Base-by-base conservation (phyloP, 2,888 invertebrate genomes). In the Parnassius orleans region DNA sequence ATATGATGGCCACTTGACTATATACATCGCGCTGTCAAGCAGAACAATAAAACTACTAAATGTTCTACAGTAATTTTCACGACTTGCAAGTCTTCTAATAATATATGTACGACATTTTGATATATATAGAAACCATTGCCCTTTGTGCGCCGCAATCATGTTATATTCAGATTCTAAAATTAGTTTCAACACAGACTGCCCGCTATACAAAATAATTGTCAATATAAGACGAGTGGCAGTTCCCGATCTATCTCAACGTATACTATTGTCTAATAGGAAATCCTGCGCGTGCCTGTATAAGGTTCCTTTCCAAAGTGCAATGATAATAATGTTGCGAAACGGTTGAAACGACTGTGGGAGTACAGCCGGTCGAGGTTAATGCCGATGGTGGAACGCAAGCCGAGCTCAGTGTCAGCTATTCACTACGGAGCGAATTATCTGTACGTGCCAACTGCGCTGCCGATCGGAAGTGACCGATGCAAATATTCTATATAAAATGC, bases 321-420 rank as follows among this genome's bases (percentile, higher is more conserved):
- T 84, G 83, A 79, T 87, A 84, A 85, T 86, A 79, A 72, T 69
- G 72, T 89, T 88, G 80, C 81, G 82, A 86, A 86, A 87, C 76
- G 70, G 53, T 57, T 68, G 66, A 71, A 68, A 66, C 65, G 65
- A 66, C 69, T 72, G 76, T 79, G 73, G 79, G 77, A 78, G 82
- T 80, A 12, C 65, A 68, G 62, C 64, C 70, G 67, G 60, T 68
- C 75, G 79, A 82, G 82, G 81, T 82, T 79, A 80, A 74, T 77
- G 76, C 76, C 79, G 73, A 64, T 66, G 62, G 67, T 14, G 65
- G 66, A 68, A 63, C 63, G 69, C 75, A 71, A 47, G 71, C 76
- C 69, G 76, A 74, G 74, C 73, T 46, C 47, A 59, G 59, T 59
- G 63, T 59, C 59, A 63, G 52, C 60, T 46, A 53, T 62, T 53